Conservation (phyloP, 2,113 vertebrate genomes). For the Charina bottae region DNA sequence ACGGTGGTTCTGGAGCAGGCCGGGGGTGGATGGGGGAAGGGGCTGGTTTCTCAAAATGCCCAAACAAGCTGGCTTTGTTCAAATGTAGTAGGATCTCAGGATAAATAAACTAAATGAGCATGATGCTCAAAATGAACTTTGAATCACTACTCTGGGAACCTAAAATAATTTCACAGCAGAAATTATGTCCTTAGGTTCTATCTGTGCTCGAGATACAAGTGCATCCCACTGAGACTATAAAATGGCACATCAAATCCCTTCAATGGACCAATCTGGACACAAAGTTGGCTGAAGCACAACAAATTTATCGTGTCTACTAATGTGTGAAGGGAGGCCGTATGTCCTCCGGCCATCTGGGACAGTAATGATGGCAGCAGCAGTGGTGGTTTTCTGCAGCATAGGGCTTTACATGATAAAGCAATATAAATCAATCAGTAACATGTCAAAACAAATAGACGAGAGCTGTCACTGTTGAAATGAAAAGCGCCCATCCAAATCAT, state of each 20-base stretch:
- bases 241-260: not conserved
- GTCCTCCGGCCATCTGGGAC: not conserved
- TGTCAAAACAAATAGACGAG: not conserved
- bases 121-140: not conserved
- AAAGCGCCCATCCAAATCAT: not conserved
- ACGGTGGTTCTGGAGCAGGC: not conserved
- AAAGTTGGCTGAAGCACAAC: not conserved
- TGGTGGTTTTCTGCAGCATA: not conserved
- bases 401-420: not conserved
- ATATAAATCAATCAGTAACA: not conserved
- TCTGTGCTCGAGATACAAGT: fast-evolving
- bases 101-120: not conserved
- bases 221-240: not conserved
- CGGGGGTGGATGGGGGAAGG: not conserved
- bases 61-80: not conserved
- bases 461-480: not conserved
- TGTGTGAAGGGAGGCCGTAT: not conserved
- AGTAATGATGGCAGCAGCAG: not conserved
- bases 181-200: not conserved
- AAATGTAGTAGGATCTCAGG: not conserved
- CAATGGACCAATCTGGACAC: not conserved
- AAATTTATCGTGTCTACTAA: not conserved
- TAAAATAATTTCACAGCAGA: not conserved
- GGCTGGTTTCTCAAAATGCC: not conserved
- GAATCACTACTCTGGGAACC: not conserved